Percentiles rank a stretch among this genome's conserved stretches.
Conservation (phyloP, 2,113 vertebrate species). For the Sclerurus mexicanus region DNA sequence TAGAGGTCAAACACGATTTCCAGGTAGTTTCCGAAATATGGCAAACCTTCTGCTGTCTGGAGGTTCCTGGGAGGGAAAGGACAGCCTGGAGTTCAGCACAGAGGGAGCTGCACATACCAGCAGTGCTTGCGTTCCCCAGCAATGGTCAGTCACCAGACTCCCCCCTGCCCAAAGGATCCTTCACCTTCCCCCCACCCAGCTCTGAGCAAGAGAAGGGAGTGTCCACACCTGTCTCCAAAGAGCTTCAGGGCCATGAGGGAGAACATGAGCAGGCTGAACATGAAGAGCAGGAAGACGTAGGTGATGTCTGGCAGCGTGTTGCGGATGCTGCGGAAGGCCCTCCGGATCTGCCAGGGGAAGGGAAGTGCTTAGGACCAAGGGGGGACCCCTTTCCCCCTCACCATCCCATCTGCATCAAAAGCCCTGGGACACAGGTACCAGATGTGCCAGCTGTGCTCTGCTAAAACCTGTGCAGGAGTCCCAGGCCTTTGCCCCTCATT, state of each 20-base stretch:
- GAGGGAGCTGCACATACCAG: neutral
- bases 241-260: slow-evolving; percentile 94
- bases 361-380: neutral
- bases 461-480: neutral
- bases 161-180: neutral
- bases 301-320: slow-evolving; percentile 90
- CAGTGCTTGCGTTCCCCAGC: neutral
- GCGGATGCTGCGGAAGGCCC: slow-evolving; percentile 89
- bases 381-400: neutral
- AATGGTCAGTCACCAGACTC: neutral
- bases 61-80: slow-evolving; percentile 75
- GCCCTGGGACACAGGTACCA: neutral
- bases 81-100: neutral
- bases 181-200: neutral
- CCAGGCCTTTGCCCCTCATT: neutral
- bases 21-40: slow-evolving; percentile 87
- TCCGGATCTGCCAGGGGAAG: slow-evolving; percentile 79
- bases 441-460: neutral
- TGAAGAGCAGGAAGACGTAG: slow-evolving; percentile 89
- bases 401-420: neutral
- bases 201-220: neutral
- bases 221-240: slow-evolving; percentile 82
- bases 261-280: slow-evolving; percentile 91
- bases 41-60: slow-evolving; percentile 75
- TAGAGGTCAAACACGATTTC: slow-evolving; percentile 90